These are phyloP conservation scores for Marasmarcha lunaedactyla DNA, from an alignment of 2,888 invertebrate species.

Conservation along the genomic window DNA sequence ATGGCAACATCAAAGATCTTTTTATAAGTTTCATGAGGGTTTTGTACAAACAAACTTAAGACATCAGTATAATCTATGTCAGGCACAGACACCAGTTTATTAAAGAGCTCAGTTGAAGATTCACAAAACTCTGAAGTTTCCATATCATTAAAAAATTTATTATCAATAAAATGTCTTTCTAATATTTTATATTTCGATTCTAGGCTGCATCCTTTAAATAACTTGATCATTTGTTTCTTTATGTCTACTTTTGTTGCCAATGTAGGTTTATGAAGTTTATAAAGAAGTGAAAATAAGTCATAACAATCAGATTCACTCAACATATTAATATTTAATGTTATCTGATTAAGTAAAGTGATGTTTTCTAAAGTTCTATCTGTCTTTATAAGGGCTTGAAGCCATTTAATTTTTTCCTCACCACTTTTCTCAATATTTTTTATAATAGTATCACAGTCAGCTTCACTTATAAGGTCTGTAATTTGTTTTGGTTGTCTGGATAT, in stretches of 20 bases:
- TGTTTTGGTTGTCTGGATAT: conserved; percentile 42
- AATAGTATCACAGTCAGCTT: conserved; percentile 27
- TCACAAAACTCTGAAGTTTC: conserved; percentile 27
- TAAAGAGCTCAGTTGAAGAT: conserved; percentile 40
- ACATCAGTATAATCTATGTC: conserved; percentile 34
- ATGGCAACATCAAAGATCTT: conserved; percentile 41
- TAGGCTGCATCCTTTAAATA: conserved; percentile 32
- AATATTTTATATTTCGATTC: conserved; percentile 31
- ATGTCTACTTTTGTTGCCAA: conserved; percentile 23
- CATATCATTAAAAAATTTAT: conserved; percentile 27
- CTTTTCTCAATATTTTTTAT: conserved; percentile 31
- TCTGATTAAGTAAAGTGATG: conserved; percentile 23
- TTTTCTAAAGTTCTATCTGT: conserved; percentile 36
- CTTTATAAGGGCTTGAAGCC: conserved; percentile 40
- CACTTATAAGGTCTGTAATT: conserved; percentile 36
- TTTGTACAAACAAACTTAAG: conserved; percentile 42
- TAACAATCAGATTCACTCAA: conserved; percentile 30
- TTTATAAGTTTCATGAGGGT: conserved; percentile 34
- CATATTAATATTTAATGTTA: conserved; percentile 26
- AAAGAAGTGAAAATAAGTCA: conserved; percentile 28
- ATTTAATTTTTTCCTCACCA: conserved; percentile 26
- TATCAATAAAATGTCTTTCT: conserved; percentile 31
- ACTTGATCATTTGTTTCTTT: conserved; percentile 27
- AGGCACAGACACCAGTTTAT: conserved; percentile 35
- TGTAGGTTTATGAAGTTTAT: conserved; percentile 20